Evolutionary conservation across 1,140 invertebrate species (phyloP), one percentile per base, ranked within the genome.

Genomic region (Euwallacea fornicatus): DNA sequence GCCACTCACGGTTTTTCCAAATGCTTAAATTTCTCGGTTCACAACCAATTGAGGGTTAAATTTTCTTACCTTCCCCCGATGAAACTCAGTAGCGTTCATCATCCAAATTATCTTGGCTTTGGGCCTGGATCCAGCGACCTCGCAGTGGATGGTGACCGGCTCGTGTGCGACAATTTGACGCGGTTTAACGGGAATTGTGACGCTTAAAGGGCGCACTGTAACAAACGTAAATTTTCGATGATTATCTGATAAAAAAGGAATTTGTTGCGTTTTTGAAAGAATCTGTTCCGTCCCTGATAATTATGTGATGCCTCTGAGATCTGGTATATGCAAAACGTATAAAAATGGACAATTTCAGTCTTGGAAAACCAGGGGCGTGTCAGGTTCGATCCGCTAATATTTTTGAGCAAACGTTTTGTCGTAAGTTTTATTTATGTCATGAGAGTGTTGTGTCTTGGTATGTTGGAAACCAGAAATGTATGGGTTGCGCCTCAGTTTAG

Each of bases 91-190:
- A 81, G 90, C 91, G 78, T 91, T 92, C 76, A 91, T 89, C 79
- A 88, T 89, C 94, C 94, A 96, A 47, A 88, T 88, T 76, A 96
- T 87, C 61, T 88, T 86, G 15, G 93, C 93, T 69, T 89, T 87
- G 21, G 94, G 94, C 78, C 93, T 86, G 62, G 93, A 95, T n/a
- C 93, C 94, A 64, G 86, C 84, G 9, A 90, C 88, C 78, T 91
- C 87, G 82, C 94, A 96, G 46, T 86, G 86, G 69, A 96, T 84
- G 73, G 88, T 88, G 78, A 93, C 90, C 68, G 88, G 86, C 76
- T 88, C 88, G 69, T 90, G 89, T n/a, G 93, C 91, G 16, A 91
- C 88, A 80, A 96, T 85, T 73, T 90, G 85, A 73, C 84, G 80
- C 42, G 89, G 88, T 81, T 93, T 93, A 73, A 88, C 86, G 69